Percentiles rank a stretch among this genome's conserved stretches.
Conservation (phyloP, 2,797 vertebrate genomes). For the Sparidentex hasta region DNA sequence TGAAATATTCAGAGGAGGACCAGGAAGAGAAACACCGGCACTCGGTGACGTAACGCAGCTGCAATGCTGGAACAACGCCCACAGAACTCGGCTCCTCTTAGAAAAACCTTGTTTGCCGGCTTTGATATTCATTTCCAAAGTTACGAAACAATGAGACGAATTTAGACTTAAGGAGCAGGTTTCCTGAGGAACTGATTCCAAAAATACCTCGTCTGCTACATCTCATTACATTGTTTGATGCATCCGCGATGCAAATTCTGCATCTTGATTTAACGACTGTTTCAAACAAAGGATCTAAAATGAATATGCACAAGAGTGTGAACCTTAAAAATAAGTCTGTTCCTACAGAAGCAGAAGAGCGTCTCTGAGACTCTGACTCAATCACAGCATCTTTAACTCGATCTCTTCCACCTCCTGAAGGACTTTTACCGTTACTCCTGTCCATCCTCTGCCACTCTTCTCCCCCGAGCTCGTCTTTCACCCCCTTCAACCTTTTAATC, state of each 20-base stretch:
- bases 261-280: slow-evolving; percentile 49
- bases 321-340: slow-evolving; percentile 23
- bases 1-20: slow-evolving; percentile 82
- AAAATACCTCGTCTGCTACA: slow-evolving; percentile 55
- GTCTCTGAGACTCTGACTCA: background rate
- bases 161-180: slow-evolving; percentile 34
- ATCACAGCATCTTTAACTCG: background rate
- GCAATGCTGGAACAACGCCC: slow-evolving; percentile 74
- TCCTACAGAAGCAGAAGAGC: slow-evolving; percentile 12
- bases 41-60: slow-evolving; percentile 78
- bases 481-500: slow-evolving; percentile 66
- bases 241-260: slow-evolving; percentile 62
- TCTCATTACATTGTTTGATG: slow-evolving; percentile 64
- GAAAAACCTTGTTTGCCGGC: slow-evolving; percentile 43
- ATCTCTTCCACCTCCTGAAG: slow-evolving; percentile 17
- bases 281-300: slow-evolving; percentile 52
- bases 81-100: slow-evolving; percentile 48
- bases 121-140: slow-evolving; percentile 66
- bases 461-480: slow-evolving; percentile 42
- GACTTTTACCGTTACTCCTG: slow-evolving; percentile 27
- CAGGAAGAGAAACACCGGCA: slow-evolving; percentile 65
- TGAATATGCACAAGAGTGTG: slow-evolving; percentile 42
- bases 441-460: slow-evolving; percentile 34
- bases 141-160: slow-evolving; percentile 58
- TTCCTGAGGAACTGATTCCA: slow-evolving; percentile 50